Base-by-base conservation (phyloP, 2,888 invertebrate genomes). In the Rhabditoides inermis region DNA sequence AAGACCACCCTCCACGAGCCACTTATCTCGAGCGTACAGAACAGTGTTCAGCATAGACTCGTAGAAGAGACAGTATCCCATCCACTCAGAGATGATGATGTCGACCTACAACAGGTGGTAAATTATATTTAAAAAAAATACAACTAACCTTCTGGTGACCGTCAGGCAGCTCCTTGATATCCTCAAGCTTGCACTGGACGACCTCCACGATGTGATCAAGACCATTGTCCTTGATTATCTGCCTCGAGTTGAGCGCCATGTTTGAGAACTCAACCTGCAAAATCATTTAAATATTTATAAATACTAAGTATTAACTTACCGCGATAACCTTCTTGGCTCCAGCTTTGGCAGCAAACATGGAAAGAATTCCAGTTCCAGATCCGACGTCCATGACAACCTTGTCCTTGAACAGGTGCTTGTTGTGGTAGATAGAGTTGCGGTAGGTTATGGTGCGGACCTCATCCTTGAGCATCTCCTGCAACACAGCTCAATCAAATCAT, bases 41-140 rank as follows among this genome's bases (percentile, higher is more conserved):
- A 99, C 95, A 0, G 98, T 99, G 78, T 95, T 95, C 77, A 99
- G 80, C 98, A 99, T 99, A 62, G 94, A 94, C 80, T 99, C 98
- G 69, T 98, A 99, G 79, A 99, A 95, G 15, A 99, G 84, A 70
- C 87, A 86, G 75, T 86, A 86, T 0, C 86, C 86, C 86, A 86
- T 86, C 86, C 86, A 86, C 76, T 86, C 86, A 4, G 85, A 85
- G 68, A 86, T 84, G 73, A 87, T 85, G 72, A 99, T 94, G 79
- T 99, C 98, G 37, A 98, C 95, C 55, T 66, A 23, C 5, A 45
- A 22, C 12, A 26, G 23, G 7, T n/a, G n/a, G n/a, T n/a, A n/a
- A n/a, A n/a, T n/a, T n/a, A n/a, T n/a, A n/a, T n/a, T n/a, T n/a
- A n/a, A 3, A 27, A 44, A 27, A 22, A 10, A 5, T 36, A 5